These are phyloP conservation scores for pig (Sus scrofa) DNA, from an alignment of 2,113 vertebrate species.

Conservation along the genomic window T2T-Sscrofa CM000830.6:96519501-96520000, in stretches of 20 bases:
- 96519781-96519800: neutral
- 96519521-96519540: slow-evolving; percentile 24
- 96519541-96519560: neutral
- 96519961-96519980: slow-evolving; percentile 21
- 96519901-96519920: no score
- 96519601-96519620: neutral
- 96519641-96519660: neutral
- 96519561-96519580: neutral
- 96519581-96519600: neutral
- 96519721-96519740: slow-evolving; percentile 18
- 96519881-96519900: no score
- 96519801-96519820: neutral
- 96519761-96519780: slow-evolving; percentile 4
- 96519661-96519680: neutral
- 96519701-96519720: slow-evolving; percentile 10
- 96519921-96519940: no score
- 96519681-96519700: slow-evolving; percentile 11
- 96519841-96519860: no score
- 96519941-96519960: slow-evolving; percentile 29
- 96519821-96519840: no score
- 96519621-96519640: neutral
- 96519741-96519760: neutral
- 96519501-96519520: slow-evolving; percentile 29
- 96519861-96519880: no score
- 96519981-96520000: neutral